Base-by-base conservation (phyloP, 2,888 invertebrate species). In the Barypeithes pellucidus region DNA sequence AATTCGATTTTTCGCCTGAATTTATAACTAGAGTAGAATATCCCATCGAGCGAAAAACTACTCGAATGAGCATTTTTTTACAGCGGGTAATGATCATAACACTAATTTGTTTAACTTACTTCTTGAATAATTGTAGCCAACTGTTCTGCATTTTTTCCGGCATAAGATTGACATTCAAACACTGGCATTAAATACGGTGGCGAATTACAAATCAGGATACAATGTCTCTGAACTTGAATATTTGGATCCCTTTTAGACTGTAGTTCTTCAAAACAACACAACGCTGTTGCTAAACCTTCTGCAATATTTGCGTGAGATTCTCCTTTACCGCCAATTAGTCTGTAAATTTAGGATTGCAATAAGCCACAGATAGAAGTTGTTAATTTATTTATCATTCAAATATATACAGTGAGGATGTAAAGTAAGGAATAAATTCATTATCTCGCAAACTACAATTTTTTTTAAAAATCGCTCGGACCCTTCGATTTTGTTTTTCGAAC, bases 171-270 rank as follows among this genome's bases (percentile, higher is more conserved):
- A 61, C 91, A 91, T 83, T 95, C 94, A 80, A 89, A 89, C 81
- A 94, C 95, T 22, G 95, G 94, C 77, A 95, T 89, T n/a, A 92
- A 91, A 85, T 97, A 97, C 0, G 97, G 97, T 0, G 96, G 94
- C 3, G 97, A 97, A 83, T 96, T 96, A 84, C 97, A 97, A 39
- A 98, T 90, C 9, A 98, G 86, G 70, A 96, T 89, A 77, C 95
- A 93, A 84, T 95, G 95, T 79, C 92, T 90, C 80, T 92, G 90
- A 0, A 90, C 22, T 85, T 89, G 83, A n/a, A 78, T 75, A 66
- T 86, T 82, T 1, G 87, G 86, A 77, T 90, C 90, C 24, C 90
- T 85, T 61, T 88, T 87, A 75, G 87, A 87, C 75, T 92, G 92
- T 5, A 97, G 88, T 84, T 98, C 97, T 78, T 98, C 97, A 78